These are phyloP conservation scores for Danaus plexippus DNA, from an alignment of 1,140 invertebrate species.

Conservation along the genomic window DNA sequence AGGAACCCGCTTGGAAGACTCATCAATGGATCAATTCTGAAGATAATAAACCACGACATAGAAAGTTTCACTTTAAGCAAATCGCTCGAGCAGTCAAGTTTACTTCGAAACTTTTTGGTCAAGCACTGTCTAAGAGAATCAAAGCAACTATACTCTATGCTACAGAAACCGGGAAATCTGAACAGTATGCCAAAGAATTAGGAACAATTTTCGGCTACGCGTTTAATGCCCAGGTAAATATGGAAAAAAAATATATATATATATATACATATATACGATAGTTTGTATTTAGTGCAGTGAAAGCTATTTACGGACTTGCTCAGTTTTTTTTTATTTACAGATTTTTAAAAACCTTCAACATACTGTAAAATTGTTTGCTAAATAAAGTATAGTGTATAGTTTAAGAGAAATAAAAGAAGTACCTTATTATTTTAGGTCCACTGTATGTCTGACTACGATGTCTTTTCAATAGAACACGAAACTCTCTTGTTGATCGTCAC, in stretches of 20 bases:
- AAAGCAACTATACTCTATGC: constrained; percentile 95
- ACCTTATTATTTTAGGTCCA: constrained; percentile 75
- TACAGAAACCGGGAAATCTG: constrained; percentile 96
- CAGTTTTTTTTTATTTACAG: too few relatives aligned
- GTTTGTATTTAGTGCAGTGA: too few relatives aligned
- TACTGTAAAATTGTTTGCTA: too few relatives aligned
- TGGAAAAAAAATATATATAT: constrained; percentile 7
- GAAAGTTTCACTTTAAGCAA: constrained; percentile 97
- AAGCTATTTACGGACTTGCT: too few relatives aligned
- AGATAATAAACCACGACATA: constrained; percentile 77
- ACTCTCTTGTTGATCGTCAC: constrained; percentile 91
- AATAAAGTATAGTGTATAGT: constrained; percentile 1
- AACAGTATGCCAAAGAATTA: constrained; percentile 93
- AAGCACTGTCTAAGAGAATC: constrained; percentile 90
- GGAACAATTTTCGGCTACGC: constrained; percentile 92
- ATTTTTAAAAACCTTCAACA: too few relatives aligned
- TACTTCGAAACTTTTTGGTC: constrained; percentile 96
- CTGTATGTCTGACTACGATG: constrained; percentile 94
- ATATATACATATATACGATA: too few relatives aligned
- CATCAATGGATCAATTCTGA: constrained; percentile 86
- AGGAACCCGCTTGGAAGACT: constrained; percentile 90
- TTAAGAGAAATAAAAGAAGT: constrained; percentile 2
- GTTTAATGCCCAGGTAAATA: constrained; percentile 90
- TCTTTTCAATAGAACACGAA: constrained; percentile 94
- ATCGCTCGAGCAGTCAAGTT: constrained; percentile 98